Evolutionary conservation across 2,113 vertebrate species (phyloP), one percentile per base, ranked within the genome.

Genomic region (Aspiorhynchus laticeps): DNA sequence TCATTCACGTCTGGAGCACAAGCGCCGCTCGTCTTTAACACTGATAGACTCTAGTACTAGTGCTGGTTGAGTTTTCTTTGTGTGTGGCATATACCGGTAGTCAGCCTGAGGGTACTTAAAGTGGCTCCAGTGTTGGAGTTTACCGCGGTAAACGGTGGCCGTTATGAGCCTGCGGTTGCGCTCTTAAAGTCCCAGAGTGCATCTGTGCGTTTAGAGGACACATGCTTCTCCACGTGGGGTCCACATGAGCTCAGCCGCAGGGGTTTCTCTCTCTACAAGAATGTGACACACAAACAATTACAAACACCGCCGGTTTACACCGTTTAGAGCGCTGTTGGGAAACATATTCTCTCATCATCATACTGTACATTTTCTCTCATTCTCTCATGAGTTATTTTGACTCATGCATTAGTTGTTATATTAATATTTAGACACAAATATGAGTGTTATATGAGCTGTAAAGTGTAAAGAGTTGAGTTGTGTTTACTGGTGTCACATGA

Each of bases 141-240:
- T 24, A 74, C 53, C 14, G 11, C 11, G 65, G 73, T 61, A 53
- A 78, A 65, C 65, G 48, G 59, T 61, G 31, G 85, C 85, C 71
- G 59, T 65, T n/a, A 91, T 88, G 90, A 83, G 28, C 51, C 63
- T 81, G 65, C 9, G 77, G 75, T 85, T 31, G 41, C 71, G 43
- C 78, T 86, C 86, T 89, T 91, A 79, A 92, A 88, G 77, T 83
- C 86, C 77, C 85, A 83, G 71, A 81, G 53, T 61, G 33, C 85
- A 67, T 91, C 83, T 82, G 80, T 76, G 88, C 91, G 94, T 92
- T 89, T 93, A 91, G 86, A 88, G 84, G 86, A 80, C 94, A 94
- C 88, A 92, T 93, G 93, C 83, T 81, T 53, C 61, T 51, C 19
- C 80, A 88, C 77, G 59, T 79, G 51, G 31, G 48, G 26, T 53